Conservation (phyloP, 2,888 invertebrate genomes). For the Apocheima hispidaria region DNA sequence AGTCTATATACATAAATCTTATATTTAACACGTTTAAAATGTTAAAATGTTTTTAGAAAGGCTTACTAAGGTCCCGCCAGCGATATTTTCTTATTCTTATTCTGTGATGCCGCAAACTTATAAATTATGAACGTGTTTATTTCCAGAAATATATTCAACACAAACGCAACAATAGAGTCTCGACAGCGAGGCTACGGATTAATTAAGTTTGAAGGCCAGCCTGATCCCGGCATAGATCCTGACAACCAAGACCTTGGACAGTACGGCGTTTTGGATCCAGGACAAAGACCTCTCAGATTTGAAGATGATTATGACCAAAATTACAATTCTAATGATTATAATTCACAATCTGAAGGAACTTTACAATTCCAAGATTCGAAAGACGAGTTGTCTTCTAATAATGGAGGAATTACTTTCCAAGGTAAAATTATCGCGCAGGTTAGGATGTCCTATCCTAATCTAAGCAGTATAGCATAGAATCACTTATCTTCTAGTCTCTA, state of each 20-base stretch:
- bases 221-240: conserved; percentile 13
- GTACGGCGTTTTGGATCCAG: conserved; percentile 24
- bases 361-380: conserved; percentile 47
- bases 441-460: no score
- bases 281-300: conserved; percentile 30
- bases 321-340: conserved; percentile 15
- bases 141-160: conserved; percentile 54
- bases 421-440: not conserved
- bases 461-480: no score
- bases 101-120: not conserved
- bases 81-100: no score
- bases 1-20: not conserved
- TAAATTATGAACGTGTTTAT: not conserved
- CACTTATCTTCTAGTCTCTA: no score
- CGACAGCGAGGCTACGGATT: conserved; percentile 45
- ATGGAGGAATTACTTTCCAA: conserved; percentile 33
- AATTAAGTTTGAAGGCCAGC: conserved; percentile 44
- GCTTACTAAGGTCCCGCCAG: no score
- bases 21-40: no score
- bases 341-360: not conserved
- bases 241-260: conserved; percentile 25
- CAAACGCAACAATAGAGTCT: conserved; percentile 37
- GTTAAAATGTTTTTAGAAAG: no score
- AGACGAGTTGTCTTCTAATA: conserved; percentile 6
- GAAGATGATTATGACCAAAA: conserved; percentile 34